phyloP scores from a whole-genome alignment of 2,113 vertebrate genomes.

The Arvicanthis niloticus region DNA sequence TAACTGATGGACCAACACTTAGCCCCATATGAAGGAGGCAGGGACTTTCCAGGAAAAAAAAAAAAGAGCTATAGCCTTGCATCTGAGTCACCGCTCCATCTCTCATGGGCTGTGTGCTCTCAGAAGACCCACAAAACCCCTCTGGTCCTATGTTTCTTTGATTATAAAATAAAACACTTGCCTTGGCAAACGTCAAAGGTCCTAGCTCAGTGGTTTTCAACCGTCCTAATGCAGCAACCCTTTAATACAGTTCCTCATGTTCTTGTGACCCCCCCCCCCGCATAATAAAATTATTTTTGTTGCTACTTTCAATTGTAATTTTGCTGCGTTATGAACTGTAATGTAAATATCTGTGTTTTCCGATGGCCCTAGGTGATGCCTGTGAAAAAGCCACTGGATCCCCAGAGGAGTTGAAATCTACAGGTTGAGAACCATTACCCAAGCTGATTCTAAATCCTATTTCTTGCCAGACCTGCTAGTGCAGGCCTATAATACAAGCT shows the following conservation, averaged over 20 bases:
- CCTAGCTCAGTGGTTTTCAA: neutral
- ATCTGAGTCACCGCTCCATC: neutral
- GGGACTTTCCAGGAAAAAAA: neutral
- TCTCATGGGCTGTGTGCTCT: neutral
- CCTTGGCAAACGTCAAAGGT: neutral
- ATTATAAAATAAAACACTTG: neutral
- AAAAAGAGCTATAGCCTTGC: neutral
- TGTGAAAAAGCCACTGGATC: neutral
- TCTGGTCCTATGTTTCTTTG: neutral
- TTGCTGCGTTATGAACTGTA: neutral
- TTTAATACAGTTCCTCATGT: neutral
- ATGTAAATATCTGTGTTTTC: neutral
- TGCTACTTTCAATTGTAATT: neutral
- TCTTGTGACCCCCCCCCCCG: neutral
- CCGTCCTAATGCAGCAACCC: neutral
- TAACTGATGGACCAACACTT: neutral
- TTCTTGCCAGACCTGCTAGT: neutral
- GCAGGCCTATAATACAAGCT: neutral
- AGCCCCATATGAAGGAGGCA: neutral
- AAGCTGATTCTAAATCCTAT: neutral
- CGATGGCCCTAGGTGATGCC: neutral
- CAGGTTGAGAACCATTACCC: neutral
- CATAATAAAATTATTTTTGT: neutral
- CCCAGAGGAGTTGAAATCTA: neutral
- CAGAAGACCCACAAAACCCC: neutral